Base-by-base conservation (phyloP, 2,113 vertebrate genomes). In the Siniperca chuatsi region DNA sequence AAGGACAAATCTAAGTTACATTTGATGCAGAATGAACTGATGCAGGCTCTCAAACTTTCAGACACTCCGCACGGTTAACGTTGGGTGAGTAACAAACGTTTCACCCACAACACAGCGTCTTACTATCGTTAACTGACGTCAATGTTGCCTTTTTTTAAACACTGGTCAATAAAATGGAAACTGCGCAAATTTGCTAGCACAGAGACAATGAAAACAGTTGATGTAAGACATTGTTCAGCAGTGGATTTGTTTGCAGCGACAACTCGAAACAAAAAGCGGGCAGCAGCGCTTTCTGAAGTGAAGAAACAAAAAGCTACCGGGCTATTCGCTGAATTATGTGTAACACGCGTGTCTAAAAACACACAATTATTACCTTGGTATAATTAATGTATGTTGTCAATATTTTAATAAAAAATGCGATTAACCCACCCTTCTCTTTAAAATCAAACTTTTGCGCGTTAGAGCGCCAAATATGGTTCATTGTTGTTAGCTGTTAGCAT, bases 401-500 rank as follows among this genome's bases (percentile, higher is more conserved):
- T 3, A 52, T 75, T 64, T 50, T 6, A 44, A 44, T 6, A 48
- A 60, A 66, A 33, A 81, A 81, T 11, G 29, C 29, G n/a, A 52
- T 11, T 15, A 11, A 9, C 2, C 0, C 42, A 44, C 42, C 54
- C 48, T 46, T 62, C 48, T 72, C 78, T 90, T 91, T 92, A 88
- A 92, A 92, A 87, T 88, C 69, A 82, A 95, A 96, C 94, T 95
- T 94, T 92, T 75, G 61, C 73, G 84, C 81, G 62, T 75, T 67
- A 68, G 88, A 95, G 96, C 95, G 95, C 95, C 95, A 96, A 95
- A 95, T 82, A 82, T 75, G 87, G 80, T 68, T 93, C 86, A 94
- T 95, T 95, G 94, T 95, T 95, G 92, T 95, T 95, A 95, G 94
- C 92, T 44, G 62, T 92, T 95, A 93, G 92, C 92, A 92, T 81